A percentile compares a stretch with the other conserved stretches of the same genome.
These are phyloP conservation scores for Xylophagus ater DNA, from an alignment of 2,888 invertebrate genomes.

Conservation along the genomic window DNA sequence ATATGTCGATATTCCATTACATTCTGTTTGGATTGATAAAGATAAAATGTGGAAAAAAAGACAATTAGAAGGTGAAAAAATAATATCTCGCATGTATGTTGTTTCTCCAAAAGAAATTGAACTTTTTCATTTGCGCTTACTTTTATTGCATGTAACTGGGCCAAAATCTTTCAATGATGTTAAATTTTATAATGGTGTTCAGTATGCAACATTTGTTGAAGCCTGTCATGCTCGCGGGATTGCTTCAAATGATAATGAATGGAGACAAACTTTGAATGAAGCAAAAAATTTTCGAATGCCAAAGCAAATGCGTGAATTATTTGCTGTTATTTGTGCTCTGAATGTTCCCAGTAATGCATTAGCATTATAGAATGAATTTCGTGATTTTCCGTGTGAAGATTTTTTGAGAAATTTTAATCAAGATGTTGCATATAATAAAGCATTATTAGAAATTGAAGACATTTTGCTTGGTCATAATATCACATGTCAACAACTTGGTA, in stretches of 20 bases:
- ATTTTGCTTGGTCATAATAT: too few species aligned
- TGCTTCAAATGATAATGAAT: conserved; percentile 17
- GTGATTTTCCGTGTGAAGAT: too few species aligned
- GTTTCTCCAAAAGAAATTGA: conserved; percentile 16
- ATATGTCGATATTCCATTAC: conserved; percentile 10
- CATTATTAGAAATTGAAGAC: too few species aligned
- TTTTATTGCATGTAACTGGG: conserved; percentile 14
- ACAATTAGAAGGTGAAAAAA: conserved; percentile 13
- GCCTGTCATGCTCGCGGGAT: conserved; percentile 17
- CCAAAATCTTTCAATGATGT: conserved; percentile 15
- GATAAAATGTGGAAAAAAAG: conserved; percentile 6
- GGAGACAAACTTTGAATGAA: conserved; percentile 15
- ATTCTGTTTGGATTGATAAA: not conserved
- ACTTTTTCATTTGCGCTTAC: conserved; percentile 16
- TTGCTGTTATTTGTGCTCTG: too few species aligned
- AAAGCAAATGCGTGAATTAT: too few species aligned
- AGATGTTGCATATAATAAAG: too few species aligned
- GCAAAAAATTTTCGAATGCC: too few species aligned
- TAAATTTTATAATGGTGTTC: conserved; percentile 11
- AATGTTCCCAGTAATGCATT: too few species aligned
- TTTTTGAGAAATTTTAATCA: too few species aligned
- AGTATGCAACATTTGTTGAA: conserved; percentile 16
- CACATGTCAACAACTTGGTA: too few species aligned
- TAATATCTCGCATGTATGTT: conserved; percentile 14
- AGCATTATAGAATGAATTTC: too few species aligned